phyloP scores from a whole-genome alignment of 2,888 invertebrate genomes.

The Tricholauxania praeusta region DNA sequence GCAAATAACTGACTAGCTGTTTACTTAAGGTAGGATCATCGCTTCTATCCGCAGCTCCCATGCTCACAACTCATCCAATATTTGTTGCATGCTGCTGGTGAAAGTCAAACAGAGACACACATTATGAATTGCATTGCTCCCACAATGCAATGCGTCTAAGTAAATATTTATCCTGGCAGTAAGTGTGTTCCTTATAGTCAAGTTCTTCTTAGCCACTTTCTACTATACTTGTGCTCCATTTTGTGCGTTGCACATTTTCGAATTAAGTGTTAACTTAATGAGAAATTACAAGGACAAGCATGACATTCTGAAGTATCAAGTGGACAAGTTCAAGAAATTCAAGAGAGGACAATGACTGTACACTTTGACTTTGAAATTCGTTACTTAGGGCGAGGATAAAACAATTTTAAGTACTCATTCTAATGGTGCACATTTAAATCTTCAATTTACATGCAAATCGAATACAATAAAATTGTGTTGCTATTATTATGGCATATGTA shows the following conservation, averaged over 20 bases:
- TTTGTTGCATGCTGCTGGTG: no score
- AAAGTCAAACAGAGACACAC: not conserved
- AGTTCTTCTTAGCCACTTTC: no score
- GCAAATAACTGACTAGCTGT: not conserved
- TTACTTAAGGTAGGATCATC: not conserved
- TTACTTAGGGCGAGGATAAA: no score
- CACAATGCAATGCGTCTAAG: not conserved
- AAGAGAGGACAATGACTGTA: not conserved
- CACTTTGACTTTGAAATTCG: no score
- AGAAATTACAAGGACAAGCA: constrained; percentile 16
- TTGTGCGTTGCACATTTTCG: constrained; percentile 19
- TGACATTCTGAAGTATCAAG: not conserved
- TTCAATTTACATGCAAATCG: no score
- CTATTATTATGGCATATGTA: no score
- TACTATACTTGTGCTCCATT: not conserved
- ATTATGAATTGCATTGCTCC: not conserved
- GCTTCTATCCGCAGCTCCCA: not conserved
- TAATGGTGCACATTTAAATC: no score
- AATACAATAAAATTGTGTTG: no score
- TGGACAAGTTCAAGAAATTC: constrained; percentile 6
- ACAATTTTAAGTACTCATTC: no score
- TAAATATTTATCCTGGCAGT: constrained; percentile 8
- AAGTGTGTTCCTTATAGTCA: not conserved
- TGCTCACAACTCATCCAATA: no score
- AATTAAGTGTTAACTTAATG: constrained; percentile 25